Evolutionary conservation across 2,797 vertebrate genomes (phyloP).

Genomic region (Myotis vivesi): DNA sequence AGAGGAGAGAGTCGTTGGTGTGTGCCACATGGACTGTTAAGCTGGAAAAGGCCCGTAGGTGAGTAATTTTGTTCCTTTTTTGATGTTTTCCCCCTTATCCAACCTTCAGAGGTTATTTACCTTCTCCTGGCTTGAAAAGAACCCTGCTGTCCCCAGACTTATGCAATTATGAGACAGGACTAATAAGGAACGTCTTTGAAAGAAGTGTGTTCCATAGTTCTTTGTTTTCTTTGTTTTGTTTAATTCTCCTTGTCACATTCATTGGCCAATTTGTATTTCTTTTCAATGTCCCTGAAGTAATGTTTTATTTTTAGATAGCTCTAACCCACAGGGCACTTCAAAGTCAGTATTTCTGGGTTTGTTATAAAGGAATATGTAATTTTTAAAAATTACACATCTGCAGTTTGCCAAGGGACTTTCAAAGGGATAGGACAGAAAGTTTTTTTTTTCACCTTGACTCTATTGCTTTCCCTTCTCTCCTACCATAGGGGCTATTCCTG

Average conservation of each 20-base stretch:
- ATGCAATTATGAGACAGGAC: background rate
- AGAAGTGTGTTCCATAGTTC: slow-evolving; percentile 21
- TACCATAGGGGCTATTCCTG: background rate
- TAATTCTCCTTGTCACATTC: slow-evolving; percentile 41
- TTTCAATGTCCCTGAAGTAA: slow-evolving; percentile 59
- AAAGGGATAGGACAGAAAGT: background rate
- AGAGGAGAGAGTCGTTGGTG: background rate
- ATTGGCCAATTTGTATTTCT: slow-evolving; percentile 40
- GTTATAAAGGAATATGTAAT: slow-evolving; percentile 1
- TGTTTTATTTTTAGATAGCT: slow-evolving; percentile 70
- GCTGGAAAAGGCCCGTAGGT: background rate
- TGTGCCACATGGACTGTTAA: background rate
- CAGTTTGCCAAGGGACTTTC: background rate
- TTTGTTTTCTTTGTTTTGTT: slow-evolving; percentile 50
- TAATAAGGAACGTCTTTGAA: slow-evolving; percentile 19
- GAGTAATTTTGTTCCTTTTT: slow-evolving; percentile 11
- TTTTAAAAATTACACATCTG: slow-evolving; percentile 13
- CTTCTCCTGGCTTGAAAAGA: background rate
- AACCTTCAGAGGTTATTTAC: slow-evolving; percentile 7
- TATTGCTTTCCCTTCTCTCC: background rate
- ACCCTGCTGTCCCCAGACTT: background rate
- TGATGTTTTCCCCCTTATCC: background rate
- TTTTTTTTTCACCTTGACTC: background rate
- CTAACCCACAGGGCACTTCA: slow-evolving; percentile 58
- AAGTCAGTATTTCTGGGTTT: background rate